Percentiles rank a stretch among this genome's conserved stretches.
These are phyloP conservation scores for Benitochromis conjunctus DNA, from an alignment of 2,113 vertebrate species.

Conservation along the genomic window DNA sequence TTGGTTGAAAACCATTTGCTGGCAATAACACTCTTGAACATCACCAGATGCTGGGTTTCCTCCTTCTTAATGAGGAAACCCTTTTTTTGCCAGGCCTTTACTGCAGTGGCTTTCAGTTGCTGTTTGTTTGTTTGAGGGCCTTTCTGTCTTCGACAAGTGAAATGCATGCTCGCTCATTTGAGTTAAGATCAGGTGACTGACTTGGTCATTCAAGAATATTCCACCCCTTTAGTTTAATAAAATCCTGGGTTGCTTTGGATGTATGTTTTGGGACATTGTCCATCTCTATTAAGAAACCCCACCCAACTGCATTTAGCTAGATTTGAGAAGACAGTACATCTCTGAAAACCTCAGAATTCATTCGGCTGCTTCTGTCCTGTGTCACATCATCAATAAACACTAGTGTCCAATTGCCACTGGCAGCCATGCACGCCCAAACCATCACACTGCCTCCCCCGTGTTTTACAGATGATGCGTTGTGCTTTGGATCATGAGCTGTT, in stretches of 20 bases:
- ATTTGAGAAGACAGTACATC: accelerated
- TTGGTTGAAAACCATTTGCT: neutral
- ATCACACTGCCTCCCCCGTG: neutral
- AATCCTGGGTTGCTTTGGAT: neutral
- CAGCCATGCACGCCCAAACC: neutral
- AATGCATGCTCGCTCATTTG: neutral
- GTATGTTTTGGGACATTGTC: neutral
- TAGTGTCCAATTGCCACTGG: neutral
- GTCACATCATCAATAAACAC: neutral
- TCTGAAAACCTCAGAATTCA: neutral
- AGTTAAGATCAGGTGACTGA: neutral
- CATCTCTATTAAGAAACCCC: accelerated
- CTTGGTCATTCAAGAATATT: neutral
- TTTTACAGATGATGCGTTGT: neutral
- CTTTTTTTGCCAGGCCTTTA: neutral
- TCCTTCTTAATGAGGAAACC: neutral
- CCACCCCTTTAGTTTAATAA: neutral
- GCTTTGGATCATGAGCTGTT: neutral
- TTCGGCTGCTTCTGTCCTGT: neutral
- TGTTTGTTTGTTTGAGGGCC: neutral
- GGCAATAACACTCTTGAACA: neutral
- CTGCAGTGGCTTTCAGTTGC: neutral
- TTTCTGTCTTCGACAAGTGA: neutral
- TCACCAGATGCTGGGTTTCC: neutral
- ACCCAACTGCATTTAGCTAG: neutral